These are phyloP conservation scores for Trididemnum nubilum DNA, from an alignment of 23 tunicate genomes.

Conservation along the genomic window DNA sequence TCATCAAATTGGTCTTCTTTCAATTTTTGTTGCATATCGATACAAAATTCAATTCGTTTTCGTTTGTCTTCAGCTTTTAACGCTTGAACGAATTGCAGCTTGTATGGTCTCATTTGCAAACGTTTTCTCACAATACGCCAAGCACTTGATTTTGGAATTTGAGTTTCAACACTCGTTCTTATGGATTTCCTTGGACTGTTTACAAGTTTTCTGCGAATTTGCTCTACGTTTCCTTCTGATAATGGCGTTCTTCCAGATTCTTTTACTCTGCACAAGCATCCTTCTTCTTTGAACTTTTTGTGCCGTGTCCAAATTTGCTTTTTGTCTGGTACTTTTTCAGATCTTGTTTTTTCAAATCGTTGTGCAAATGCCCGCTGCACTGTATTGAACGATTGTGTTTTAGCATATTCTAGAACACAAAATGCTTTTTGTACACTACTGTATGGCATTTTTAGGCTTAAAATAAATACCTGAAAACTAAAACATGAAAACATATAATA, in stretches of 20 bases:
- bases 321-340: conserved; percentile 1
- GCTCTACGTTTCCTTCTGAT: conserved; percentile 23
- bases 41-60: conserved; percentile 18
- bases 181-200: conserved; percentile 26
- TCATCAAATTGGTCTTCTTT: conserved; percentile 28
- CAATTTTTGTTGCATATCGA: conserved; percentile 29
- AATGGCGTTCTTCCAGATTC: conserved; percentile 23
- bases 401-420: conserved; percentile 25
- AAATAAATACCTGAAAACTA: conserved; percentile 5
- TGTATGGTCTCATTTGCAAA: conserved; percentile 29
- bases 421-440: conserved; percentile 19
- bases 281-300: conserved; percentile 25
- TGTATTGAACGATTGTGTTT: conserved; percentile 7
- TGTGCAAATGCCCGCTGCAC: conserved; percentile 21
- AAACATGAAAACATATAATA: conserved; percentile 7
- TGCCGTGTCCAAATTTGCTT: conserved; percentile 20
- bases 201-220: conserved; percentile 18
- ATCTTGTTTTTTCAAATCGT: conserved; percentile 4
- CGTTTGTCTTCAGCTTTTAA: conserved; percentile 27
- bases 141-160: conserved; percentile 11
- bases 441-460: conserved; percentile 19
- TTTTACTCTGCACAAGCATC: conserved; percentile 34
- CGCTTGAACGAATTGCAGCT: conserved; percentile 28
- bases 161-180: conserved; percentile 28
- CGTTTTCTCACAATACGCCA: conserved; percentile 28